Base-by-base conservation (phyloP, 2,888 invertebrate genomes). In the Drosophila subsilvestris region DNA sequence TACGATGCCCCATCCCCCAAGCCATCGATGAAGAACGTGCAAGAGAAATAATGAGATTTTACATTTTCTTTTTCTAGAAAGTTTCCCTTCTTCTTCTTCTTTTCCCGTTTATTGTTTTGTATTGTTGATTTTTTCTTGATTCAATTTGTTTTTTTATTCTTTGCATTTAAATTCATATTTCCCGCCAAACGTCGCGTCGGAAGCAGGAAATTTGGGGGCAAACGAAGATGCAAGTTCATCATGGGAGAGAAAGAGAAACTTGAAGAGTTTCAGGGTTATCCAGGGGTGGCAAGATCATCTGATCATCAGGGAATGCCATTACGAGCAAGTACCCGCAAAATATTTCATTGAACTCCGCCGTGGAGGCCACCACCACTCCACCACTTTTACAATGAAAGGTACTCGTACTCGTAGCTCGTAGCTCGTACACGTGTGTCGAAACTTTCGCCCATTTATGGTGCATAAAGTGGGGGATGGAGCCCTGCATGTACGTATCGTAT, bases 61-160 rank as follows among this genome's bases (percentile, higher is more conserved):
- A 60, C 50, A 68, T 70, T 70, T 70, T 68, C 68, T 56, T 61
- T 68, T 68, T 68, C 62, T 68, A 68, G 70, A 70, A 70, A 69
- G 69, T 63, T 62, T 62, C 59, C 44, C 18, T 56, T 56, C 43
- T 43, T 51, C 60, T 27, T 17, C 49, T 22, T 43, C 49, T 67
- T 68, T 58, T 53, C 25, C 18, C 60, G 60, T 25, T 63, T 66
- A 55, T 63, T 57, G 57, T 66, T 69, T 69, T 66, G n/a, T 49
- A 53, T 54, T 60, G 60, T 25, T 55, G 22, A 22, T 20, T 20
- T 32, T 12, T 32, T 14, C 32, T 5, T 32, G 37, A 14, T 18
- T 42, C 12, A 22, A 62, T 49, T 32, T 60, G 62, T 62, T 65
- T 63, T 65, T 54, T n/a, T n/a, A n/a, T 50, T 32, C 20, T n/a